Conservation (phyloP, 2,888 invertebrate species). For the Cabera pusaria region DNA sequence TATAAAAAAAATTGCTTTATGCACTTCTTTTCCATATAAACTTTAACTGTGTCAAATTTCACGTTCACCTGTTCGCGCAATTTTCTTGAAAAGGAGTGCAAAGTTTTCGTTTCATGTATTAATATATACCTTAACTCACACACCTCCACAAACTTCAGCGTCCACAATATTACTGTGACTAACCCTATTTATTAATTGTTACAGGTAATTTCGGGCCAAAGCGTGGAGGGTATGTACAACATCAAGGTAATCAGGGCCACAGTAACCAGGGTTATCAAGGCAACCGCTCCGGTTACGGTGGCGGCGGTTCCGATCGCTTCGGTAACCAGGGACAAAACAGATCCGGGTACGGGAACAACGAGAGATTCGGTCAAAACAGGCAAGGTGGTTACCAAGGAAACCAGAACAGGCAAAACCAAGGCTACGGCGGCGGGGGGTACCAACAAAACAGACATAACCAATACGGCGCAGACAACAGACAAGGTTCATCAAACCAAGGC, state of each 20-base stretch:
- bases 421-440: slow-evolving; percentile 24
- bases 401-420: slow-evolving; percentile 29
- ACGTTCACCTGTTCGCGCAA: no score
- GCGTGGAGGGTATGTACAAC: slow-evolving; percentile 58
- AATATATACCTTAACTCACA: no score
- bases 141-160: no score
- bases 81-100: no score
- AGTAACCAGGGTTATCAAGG: slow-evolving; percentile 34
- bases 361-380: slow-evolving; percentile 23
- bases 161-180: no score
- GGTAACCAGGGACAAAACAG: slow-evolving; percentile 30
- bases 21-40: no score
- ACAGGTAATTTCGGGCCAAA: slow-evolving; percentile 68
- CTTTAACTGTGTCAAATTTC: no score
- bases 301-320: slow-evolving; percentile 14
- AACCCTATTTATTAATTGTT: no score
- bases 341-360: slow-evolving; percentile 26
- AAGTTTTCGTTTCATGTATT: no score
- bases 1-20: no score
- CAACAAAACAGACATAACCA: slow-evolving; percentile 31
- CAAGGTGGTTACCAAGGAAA: slow-evolving; percentile 34
- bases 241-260: slow-evolving; percentile 34
- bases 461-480: slow-evolving; percentile 1
- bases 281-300: slow-evolving; percentile 35
- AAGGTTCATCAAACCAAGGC: not conserved